Evolutionary conservation across 2,888 invertebrate species (phyloP).

Genomic region (Stratiomys singularior): DNA sequence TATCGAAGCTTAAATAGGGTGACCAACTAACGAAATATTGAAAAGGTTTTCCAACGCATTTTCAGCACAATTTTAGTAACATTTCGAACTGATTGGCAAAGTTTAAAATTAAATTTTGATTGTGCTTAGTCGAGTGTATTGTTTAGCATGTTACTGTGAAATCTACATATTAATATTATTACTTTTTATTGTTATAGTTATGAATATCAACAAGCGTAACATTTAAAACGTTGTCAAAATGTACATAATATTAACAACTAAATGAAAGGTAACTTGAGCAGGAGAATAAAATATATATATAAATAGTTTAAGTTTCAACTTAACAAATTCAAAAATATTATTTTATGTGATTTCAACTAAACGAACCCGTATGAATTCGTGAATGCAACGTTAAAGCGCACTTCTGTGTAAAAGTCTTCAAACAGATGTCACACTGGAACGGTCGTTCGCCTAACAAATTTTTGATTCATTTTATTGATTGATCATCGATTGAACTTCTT

Average conservation of each 20-base stretch:
- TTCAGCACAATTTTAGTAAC: no score
- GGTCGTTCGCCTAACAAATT: constrained; percentile 68
- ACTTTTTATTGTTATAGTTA: neutral
- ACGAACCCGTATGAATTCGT: constrained; percentile 73
- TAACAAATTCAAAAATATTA: constrained; percentile 18
- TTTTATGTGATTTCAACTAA: constrained; percentile 52
- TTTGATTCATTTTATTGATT: constrained; percentile 34
- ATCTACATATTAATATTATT: neutral
- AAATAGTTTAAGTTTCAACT: neutral
- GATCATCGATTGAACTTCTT: constrained; percentile 4
- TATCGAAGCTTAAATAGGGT: no score
- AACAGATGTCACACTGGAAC: constrained; percentile 73
- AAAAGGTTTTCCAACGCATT: no score
- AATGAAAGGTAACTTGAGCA: constrained; percentile 17
- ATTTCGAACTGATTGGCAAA: no score
- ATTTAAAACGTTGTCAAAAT: constrained; percentile 41
- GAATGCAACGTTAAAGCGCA: constrained; percentile 73
- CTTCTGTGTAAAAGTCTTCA: constrained; percentile 73
- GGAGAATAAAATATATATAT: constrained; percentile 20
- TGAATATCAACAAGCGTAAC: constrained; percentile 42
- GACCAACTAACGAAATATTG: no score
- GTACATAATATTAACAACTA: constrained; percentile 30
- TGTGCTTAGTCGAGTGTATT: constrained; percentile 36
- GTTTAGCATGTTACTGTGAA: neutral
- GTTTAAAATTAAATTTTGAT: no score